Conservation (phyloP, 2,888 invertebrate genomes). For the Agrochola macilenta region DNA sequence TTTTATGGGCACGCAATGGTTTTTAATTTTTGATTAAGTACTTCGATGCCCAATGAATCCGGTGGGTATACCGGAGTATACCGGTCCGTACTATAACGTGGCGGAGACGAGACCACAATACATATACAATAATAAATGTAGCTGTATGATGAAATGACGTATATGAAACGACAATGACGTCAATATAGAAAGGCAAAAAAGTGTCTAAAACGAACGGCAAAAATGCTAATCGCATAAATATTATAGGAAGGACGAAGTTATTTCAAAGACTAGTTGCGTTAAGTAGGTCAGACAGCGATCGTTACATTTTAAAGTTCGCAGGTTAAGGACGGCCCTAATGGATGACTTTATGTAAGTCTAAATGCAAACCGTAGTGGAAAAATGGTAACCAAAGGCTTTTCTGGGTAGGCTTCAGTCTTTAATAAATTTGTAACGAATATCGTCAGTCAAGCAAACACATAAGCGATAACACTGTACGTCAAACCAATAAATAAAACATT, state of each 20-base stretch:
- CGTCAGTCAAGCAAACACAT: conserved; percentile 20
- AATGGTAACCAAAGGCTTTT: not conserved
- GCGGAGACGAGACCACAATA: conserved; percentile 14
- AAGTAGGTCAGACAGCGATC: conserved; percentile 34
- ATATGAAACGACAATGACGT: conserved; percentile 45
- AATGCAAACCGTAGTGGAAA: conserved; percentile 36
- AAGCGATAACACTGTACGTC: conserved; percentile 37
- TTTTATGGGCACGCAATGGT: not conserved
- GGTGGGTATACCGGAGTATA: not conserved
- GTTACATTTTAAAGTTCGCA: conserved; percentile 34
- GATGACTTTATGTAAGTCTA: conserved; percentile 15
- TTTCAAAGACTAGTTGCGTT: conserved; percentile 4
- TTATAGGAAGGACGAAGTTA: conserved; percentile 17
- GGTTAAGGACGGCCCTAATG: conserved; percentile 34
- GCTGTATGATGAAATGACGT: conserved; percentile 37
- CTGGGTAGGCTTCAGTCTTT: not conserved
- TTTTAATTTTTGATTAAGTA: not conserved
- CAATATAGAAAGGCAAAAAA: conserved; percentile 37
- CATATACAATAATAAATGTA: conserved; percentile 15
- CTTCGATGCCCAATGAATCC: not conserved
- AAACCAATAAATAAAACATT: conserved; percentile 40
- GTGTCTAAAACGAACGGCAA: conserved; percentile 1
- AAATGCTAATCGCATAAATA: conserved; percentile 29
- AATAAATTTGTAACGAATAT: conserved; percentile 13
- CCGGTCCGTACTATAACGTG: not conserved